These are phyloP conservation scores for Dasypus novemcinctus DNA, from an alignment of 2,113 vertebrate genomes.

Conservation along the genomic window DNA sequence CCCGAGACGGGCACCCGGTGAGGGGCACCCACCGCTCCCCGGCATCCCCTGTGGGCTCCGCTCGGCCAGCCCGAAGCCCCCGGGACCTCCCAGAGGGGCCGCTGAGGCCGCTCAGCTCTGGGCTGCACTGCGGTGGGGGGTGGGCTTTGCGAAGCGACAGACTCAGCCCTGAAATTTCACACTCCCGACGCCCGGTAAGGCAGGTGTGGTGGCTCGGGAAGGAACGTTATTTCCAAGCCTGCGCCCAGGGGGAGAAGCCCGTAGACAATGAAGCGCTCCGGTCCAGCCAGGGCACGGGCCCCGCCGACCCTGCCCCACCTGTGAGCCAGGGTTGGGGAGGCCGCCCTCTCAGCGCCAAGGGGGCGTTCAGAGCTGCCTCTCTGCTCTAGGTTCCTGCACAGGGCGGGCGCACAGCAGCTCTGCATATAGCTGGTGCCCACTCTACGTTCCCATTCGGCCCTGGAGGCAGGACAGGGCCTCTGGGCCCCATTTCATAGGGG, in stretches of 20 bases:
- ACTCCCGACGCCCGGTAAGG: rapidly evolving
- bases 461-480: neutral
- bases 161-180: no score
- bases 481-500: neutral
- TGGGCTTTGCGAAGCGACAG: neutral
- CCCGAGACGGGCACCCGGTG: no score
- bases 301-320: rapidly evolving
- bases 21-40: no score
- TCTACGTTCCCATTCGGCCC: neutral
- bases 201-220: neutral
- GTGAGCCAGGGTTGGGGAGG: no score
- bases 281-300: no score
- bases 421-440: neutral
- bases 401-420: neutral
- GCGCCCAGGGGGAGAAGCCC: no score
- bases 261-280: neutral
- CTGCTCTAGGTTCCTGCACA: neutral
- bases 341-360: neutral
- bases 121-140: neutral
- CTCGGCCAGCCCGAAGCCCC: no score
- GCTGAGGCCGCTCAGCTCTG: no score
- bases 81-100: no score
- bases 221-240: neutral
- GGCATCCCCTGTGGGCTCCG: no score
- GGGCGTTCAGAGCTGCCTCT: no score